Base-by-base conservation (phyloP, 1,140 invertebrate genomes). In the Drosophila arizonae region DNA sequence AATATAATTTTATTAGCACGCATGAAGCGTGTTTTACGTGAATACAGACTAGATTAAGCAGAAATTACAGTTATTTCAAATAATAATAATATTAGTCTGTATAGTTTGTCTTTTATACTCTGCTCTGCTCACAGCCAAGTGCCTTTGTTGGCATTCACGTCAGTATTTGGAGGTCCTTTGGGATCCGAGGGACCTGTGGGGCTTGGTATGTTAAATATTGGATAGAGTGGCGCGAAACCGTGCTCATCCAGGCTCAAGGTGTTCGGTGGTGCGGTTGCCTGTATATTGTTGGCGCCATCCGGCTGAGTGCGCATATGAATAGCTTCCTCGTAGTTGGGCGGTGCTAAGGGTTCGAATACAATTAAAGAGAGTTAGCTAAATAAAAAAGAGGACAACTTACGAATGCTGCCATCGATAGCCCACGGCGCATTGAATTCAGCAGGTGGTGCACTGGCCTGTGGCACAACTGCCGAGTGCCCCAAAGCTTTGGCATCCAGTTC, bases 301-400 rank as follows among this genome's bases (percentile, higher is more conserved):
- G 6, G 9, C 0, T 55, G 26, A 10, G 58, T 21, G 0, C 70
- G 72, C 88, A 90, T 88, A 43, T 90, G 77, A 6, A 81, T 4
- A 36, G 89, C 89, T 66, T 84, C 79, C 58, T 90, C 85, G 15
- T 90, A 90, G 36, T 79, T 81, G n/a, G 89, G 89, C 6, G 81
- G 77, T 52, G 79, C 89, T 90, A 24, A 11, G 67, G 24, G 30
- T 17, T 36, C 0, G 9, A 41, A 28, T 30, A 21, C 21, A 3
- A 52, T 21, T 10, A 5, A 11, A 46, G 15, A 17, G 4, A 15
- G 15, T 17, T 17, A 17, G n/a, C 21, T 24, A 0, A 0, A 15
- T 28, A 5, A 4, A 9, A 9, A 6, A 6, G 9, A 17, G 1
- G 6, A 0, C 5, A 28, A 63, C 84, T 76, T 68, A 88, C 84